Evolutionary conservation across 2,888 invertebrate genomes (phyloP).

Genomic region (Hypomecis punctinalis): DNA sequence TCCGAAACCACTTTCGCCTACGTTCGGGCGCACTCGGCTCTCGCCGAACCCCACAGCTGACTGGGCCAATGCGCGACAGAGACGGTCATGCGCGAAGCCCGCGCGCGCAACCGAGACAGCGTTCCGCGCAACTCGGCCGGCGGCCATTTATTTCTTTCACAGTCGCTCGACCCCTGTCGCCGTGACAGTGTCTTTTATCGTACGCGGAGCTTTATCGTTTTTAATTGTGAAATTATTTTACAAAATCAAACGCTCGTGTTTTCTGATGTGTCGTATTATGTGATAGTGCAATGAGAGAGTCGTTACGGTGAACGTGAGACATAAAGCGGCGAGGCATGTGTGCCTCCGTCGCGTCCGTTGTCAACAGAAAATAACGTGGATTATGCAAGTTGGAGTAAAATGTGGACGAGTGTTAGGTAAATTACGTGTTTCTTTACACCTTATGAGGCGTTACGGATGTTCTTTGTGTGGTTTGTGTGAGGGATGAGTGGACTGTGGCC

Average conservation of each 20-base stretch:
- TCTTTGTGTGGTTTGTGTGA: slow-evolving; percentile 47
- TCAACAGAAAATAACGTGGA: slow-evolving; percentile 81
- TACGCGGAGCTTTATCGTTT: slow-evolving; percentile 69
- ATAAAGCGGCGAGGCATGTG: slow-evolving; percentile 67
- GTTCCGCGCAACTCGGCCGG: slow-evolving; percentile 68
- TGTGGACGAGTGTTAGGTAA: slow-evolving; percentile 81
- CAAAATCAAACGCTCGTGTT: slow-evolving; percentile 69
- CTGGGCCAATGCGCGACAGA: slow-evolving; percentile 66
- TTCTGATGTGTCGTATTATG: slow-evolving; percentile 59
- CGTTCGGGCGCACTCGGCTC: slow-evolving; percentile 71
- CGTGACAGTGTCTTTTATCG: slow-evolving; percentile 75
- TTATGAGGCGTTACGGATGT: slow-evolving; percentile 44
- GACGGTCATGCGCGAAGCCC: slow-evolving; percentile 48
- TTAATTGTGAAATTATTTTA: slow-evolving; percentile 75
- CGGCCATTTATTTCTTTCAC: slow-evolving; percentile 81
- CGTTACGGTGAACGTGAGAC: slow-evolving; percentile 58
- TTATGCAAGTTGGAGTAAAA: slow-evolving; percentile 82
- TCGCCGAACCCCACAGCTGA: slow-evolving; percentile 82
- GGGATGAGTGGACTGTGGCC: slow-evolving; percentile 16
- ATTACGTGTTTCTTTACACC: slow-evolving; percentile 55
- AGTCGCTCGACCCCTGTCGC: slow-evolving; percentile 74
- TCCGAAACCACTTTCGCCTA: slow-evolving; percentile 80
- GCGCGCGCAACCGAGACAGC: slow-evolving; percentile 58
- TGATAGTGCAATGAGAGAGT: slow-evolving; percentile 63
- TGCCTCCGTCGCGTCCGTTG: slow-evolving; percentile 75